Evolutionary conservation across 2,888 invertebrate species (phyloP), one percentile per base, ranked within the genome.

Genomic region (Drosophila nr. fundita): DNA sequence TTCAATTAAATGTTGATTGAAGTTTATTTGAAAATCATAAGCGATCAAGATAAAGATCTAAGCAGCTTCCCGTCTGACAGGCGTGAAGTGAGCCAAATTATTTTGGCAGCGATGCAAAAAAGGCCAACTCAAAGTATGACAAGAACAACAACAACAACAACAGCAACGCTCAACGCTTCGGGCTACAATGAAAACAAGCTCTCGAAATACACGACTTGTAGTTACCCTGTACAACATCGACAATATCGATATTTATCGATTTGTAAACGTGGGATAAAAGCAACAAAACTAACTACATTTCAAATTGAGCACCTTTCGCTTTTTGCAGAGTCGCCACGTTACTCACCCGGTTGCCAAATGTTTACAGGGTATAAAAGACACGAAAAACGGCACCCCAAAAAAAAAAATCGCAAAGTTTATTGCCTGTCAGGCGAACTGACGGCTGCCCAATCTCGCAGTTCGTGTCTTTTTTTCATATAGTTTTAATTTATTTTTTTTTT

Each of bases 381-480:
- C 42, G 40, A 55, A 55, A 55, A 74, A 63, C 69, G 63, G 57
- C 60, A 65, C 64, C 32, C 29, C 8, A 27, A 54, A 27, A 48
- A 48, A 48, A 24, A 67, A 77, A 70, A 67, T 75, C 70, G 67
- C 69, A 48, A 79, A 85, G 82, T 76, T 84, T 84, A 84, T 84
- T 84, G 78, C 86, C 83, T 84, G 86, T 85, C 88, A 83, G 76
- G 55, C 75, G 68, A 80, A 82, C 70, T 83, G 83, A 87, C 82
- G 87, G 85, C 87, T 84, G 80, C 69, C 85, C 83, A 83, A 82
- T 82, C 79, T 82, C 48, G 61, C 53, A 68, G 76, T 67, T 61
- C 62, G 66, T 40, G 57, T 63, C 60, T 10, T 40, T 59, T 66
- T 38, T 18, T n/a, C 54, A 30, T 57, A 42, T 42, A 57, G 29